Base-by-base conservation (phyloP, 2,888 invertebrate species). In the Andrena haemorrhoa region DNA sequence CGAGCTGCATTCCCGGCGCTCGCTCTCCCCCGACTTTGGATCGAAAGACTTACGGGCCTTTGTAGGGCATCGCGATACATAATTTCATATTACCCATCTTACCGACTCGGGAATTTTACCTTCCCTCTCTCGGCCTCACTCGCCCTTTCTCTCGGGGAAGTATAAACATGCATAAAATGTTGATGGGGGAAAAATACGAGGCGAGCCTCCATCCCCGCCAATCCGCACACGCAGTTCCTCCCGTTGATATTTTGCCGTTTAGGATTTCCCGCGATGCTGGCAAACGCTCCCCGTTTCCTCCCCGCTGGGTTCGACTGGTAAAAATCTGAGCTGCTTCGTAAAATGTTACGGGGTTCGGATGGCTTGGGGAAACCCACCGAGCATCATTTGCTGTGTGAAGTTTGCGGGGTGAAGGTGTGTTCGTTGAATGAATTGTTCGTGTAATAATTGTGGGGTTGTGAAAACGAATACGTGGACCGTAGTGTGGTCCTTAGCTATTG, bases 11-110 rank as follows among this genome's bases (percentile, higher is more conserved):
- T 75, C 65, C 51, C 47, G 16, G 74, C 74, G 47, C 23, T 23
- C 29, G 74, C 75, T 26, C 10, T 10, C 66, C 29, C n/a, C 16
- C 72, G 60, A 76, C 76, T 76, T 74, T 31, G 63, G 80, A 51
- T 63, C 77, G 69, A 76, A 49, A 56, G 81, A 79, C 83, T 73
- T 76, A 69, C 65, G 33, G 56, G 35, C 65, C 47, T 73, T 77
- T 68, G 58, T 47, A 70, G 35, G 70, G 58, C 71, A 83, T 75
- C 74, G 63, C 82, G 41, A 49, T 77, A 83, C 70, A 75, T 63
- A 75, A 81, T 83, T 83, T 81, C 72, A 31, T 68, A 71, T 70
- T 72, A 74, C 68, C 71, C 56, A 26, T 77, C 71, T 63, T 76
- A 70, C 64, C 26, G 29, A 41, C 56, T 47, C 41, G 60, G 31